Percentiles rank a stretch among this genome's conserved stretches.
Conservation (phyloP, 1,140 invertebrate species). For the Cecropterus lyciades region DNA sequence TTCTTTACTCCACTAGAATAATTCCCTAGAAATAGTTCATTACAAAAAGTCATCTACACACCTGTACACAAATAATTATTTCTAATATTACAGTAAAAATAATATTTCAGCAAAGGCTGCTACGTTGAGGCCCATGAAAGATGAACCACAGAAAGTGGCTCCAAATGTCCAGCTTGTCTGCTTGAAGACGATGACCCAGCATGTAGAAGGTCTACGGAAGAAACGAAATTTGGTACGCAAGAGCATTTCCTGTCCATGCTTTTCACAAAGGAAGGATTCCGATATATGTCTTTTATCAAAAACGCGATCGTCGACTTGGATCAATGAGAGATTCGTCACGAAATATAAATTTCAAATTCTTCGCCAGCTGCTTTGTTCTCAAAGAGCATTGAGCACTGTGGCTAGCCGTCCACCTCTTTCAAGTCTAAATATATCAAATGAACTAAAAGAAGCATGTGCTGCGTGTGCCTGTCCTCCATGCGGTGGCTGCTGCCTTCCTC, state of each 20-base stretch:
- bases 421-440: not conserved
- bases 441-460: conserved; percentile 14
- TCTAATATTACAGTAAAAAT: conserved; percentile 24
- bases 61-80: not conserved
- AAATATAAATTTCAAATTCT: conserved; percentile 16
- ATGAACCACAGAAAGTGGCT: conserved; percentile 26
- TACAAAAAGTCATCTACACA: too few relatives aligned
- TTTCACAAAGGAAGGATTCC: conserved; percentile 2
- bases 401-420: not conserved
- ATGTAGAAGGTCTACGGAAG: conserved; percentile 11
- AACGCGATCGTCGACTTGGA: not conserved
- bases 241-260: conserved; percentile 40
- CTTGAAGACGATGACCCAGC: conserved; percentile 19
- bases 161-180: conserved; percentile 13
- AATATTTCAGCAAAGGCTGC: conserved; percentile 32
- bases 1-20: too few relatives aligned
- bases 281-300: not conserved
- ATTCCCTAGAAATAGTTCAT: too few relatives aligned
- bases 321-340: conserved; percentile 2
- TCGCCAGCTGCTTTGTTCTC: not conserved
- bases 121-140: conserved; percentile 23
- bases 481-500: conserved; percentile 38
- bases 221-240: conserved; percentile 1
- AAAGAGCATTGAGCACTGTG: not conserved
- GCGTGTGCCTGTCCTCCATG: conserved; percentile 13